These are phyloP conservation scores for Eupeodes latifasciatus DNA, from an alignment of 2,888 invertebrate species.

Conservation along the genomic window DNA sequence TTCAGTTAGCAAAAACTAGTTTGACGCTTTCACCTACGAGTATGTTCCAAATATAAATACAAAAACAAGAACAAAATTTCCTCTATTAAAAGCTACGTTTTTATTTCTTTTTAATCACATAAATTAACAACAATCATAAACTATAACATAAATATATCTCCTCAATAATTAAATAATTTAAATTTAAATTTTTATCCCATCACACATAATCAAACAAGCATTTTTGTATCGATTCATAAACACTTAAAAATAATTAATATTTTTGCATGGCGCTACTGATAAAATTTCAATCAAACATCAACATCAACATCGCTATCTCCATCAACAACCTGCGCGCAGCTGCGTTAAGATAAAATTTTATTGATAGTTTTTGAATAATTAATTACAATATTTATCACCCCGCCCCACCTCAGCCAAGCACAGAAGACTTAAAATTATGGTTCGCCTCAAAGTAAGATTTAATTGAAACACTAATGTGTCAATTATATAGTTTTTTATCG, in stretches of 20 bases:
- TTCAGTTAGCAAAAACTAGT: too few species aligned
- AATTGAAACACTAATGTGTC: not conserved
- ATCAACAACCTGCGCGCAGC: not conserved
- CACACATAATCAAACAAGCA: not conserved
- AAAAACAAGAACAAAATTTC: too few species aligned
- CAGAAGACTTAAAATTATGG: not conserved
- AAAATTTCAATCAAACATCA: not conserved
- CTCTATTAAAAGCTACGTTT: too few species aligned
- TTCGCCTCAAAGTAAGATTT: not conserved
- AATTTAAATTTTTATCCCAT: not conserved
- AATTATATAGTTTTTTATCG: not conserved
- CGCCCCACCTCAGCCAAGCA: not conserved
- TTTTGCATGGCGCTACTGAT: not conserved
- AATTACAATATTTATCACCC: not conserved
- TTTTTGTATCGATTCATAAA: not conserved
- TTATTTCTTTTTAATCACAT: too few species aligned
- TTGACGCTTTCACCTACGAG: too few species aligned
- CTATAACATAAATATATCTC: too few species aligned
- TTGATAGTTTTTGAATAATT: not conserved
- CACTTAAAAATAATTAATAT: not conserved
- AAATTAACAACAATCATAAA: too few species aligned
- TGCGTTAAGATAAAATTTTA: not conserved
- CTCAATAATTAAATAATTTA: not conserved
- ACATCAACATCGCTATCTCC: not conserved
- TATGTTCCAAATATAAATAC: too few species aligned